A percentile compares a stretch with the other conserved stretches of the same genome.
Conservation (phyloP, 2,888 invertebrate species). For the Philopedon plagiatum region DNA sequence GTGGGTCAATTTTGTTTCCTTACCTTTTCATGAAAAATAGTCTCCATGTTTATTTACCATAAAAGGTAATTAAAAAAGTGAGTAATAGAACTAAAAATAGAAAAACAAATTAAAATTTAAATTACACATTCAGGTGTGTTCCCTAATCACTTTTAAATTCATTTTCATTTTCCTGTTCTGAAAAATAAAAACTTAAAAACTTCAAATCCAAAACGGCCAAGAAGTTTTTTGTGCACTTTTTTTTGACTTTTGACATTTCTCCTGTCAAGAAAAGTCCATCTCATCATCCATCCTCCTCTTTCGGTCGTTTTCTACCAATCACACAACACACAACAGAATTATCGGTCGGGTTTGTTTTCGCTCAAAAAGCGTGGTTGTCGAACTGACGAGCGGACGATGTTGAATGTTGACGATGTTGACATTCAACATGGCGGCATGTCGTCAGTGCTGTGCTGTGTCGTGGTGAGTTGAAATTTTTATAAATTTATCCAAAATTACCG, state of each 20-base stretch:
- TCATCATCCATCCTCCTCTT: conserved; percentile 5
- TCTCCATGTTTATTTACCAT: conserved; percentile 63
- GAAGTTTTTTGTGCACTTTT: conserved; percentile 17
- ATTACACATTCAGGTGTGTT: not conserved
- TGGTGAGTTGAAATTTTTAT: conserved; percentile 80
- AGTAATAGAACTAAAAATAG: conserved; percentile 34
- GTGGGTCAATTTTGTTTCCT: conserved; percentile 25
- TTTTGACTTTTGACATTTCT: conserved; percentile 27
- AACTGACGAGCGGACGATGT: conserved; percentile 34
- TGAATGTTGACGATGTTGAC: conserved; percentile 77
- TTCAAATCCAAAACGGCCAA: conserved; percentile 19
- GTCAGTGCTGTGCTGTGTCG: conserved; percentile 97
- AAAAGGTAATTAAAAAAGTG: conserved; percentile 26
- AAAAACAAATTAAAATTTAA: conserved; percentile 21
- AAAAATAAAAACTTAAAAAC: conserved; percentile 18
- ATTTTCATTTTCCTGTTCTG: conserved; percentile 8
- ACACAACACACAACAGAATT: not conserved
- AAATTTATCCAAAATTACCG: conserved; percentile 60
- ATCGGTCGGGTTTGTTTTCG: conserved; percentile 19
- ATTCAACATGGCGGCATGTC: conserved; percentile 96
- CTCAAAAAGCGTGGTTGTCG: conserved; percentile 33
- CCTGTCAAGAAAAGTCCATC: conserved; percentile 8
- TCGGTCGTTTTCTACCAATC: conserved; percentile 32
- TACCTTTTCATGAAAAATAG: conserved; percentile 70
- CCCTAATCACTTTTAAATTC: conserved; percentile 10